Evolutionary conservation across 2,113 vertebrate genomes (phyloP), one percentile per base, ranked within the genome.

Genomic region (Megalops atlanticus): DNA sequence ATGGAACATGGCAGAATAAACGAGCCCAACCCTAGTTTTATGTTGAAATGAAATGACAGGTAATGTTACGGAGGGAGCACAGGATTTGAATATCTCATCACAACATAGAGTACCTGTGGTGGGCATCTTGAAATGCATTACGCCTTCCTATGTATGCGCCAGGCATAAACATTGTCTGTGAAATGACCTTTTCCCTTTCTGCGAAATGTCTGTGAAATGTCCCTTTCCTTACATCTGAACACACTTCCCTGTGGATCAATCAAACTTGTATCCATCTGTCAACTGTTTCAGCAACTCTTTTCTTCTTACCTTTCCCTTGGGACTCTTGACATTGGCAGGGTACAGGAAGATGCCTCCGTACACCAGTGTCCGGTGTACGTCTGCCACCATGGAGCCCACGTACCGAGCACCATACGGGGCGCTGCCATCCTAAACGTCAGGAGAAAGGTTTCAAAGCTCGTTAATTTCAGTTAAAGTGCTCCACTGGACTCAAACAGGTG

Each of bases 301-400:
- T 35, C 39, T 12, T 0, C 45, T 89, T 93, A 98, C 98, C 97
- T 99, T 98, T 92, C 97, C 98, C 24, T 92, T 89, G 3, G 97
- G 98, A 84, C 89, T 99, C 89, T 98, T 98, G 77, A 86, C 86
- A 84, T 98, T 98, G 10, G 95, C 97, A 1, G 97, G 97, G 87
- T 99, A 99, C 82, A 99, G 84, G 85, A 99, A 99, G 91, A 99
- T 96, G 31, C 97, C 98, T 88, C 98, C 98, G 0, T 99, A 99
- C 52, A 99, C 96, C 83, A 99, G 91, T 0, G 98, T 99, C 33
- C 97, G 94, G 89, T 99, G 97, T n/a, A 98, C 96, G 27, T 99
- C 97, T 14, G 98, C 97, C 78, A 99, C 98, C 98, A 99, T 99
- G 2, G 98, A 99, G 1, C 98, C 98, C 45, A 99, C 92, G 4